A percentile compares a stretch with the other conserved stretches of the same genome.
Evolutionary conservation across 2,113 vertebrate species (phyloP).

Genomic region (Sinocyclocheilus anshuiensis): DNA sequence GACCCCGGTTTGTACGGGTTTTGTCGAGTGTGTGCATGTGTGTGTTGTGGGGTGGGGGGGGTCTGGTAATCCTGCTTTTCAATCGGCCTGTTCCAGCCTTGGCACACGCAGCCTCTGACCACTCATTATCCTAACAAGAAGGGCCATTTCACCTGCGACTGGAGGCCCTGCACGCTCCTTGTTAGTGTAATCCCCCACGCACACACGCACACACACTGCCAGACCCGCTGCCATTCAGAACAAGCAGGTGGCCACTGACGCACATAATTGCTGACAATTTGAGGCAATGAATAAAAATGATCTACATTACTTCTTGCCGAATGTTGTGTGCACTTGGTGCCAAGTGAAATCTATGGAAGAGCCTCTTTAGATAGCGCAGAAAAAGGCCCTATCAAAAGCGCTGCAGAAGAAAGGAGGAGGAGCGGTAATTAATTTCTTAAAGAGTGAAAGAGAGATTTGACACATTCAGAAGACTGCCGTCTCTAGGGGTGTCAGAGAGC

Average conservation of each 20-base stretch:
- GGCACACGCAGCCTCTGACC: conserved; percentile 82
- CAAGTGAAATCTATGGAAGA: conserved; percentile 99
- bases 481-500: conserved; percentile 49
- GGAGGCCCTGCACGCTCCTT: conserved; percentile 75
- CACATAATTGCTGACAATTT: conserved; percentile 99
- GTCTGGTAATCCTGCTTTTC: conserved; percentile 71
- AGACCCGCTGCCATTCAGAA: conserved; percentile 98
- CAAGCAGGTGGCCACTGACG: conserved; percentile 99
- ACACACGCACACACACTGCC: conserved; percentile 74
- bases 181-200: conserved; percentile 87
- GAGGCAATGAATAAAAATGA: conserved; percentile 99
- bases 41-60: background rate
- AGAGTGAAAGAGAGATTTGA: conserved; percentile 65
- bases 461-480: conserved; percentile 64
- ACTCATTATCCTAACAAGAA: conserved; percentile 90
- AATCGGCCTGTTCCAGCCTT: conserved; percentile 70
- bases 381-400: conserved; percentile 97
- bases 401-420: conserved; percentile 81
- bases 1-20: conserved; percentile 56
- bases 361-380: conserved; percentile 98
- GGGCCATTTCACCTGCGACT: conserved; percentile 99
- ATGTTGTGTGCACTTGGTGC: conserved; percentile 97
- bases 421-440: conserved; percentile 90
- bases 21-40: conserved; percentile 24
- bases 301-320: conserved; percentile 99